Evolutionary conservation across 2,888 invertebrate species (phyloP).

Genomic region (Schizotus pectinicornis): DNA sequence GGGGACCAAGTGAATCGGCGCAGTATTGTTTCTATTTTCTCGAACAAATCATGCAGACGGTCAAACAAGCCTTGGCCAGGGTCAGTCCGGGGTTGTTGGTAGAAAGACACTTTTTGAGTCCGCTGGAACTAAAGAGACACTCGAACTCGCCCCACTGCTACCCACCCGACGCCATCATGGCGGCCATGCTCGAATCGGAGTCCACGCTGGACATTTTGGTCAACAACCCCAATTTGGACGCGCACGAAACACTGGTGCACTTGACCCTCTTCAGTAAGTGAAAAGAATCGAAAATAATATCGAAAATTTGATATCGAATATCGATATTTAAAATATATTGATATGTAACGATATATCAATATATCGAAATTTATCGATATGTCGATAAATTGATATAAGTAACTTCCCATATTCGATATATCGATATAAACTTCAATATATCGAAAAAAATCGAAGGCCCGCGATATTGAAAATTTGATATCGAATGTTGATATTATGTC

Average conservation of each 20-base stretch:
- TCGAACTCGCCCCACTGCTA: conserved; percentile 54
- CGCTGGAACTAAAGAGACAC: conserved; percentile 62
- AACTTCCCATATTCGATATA: no score
- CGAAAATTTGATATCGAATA: no score
- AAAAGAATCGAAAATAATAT: no score
- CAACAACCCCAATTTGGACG: conserved; percentile 59
- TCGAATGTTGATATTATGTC: no score
- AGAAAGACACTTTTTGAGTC: conserved; percentile 70
- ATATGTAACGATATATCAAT: no score
- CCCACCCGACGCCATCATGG: conserved; percentile 54
- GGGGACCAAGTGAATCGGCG: conserved; percentile 66
- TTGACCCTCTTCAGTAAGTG: conserved; percentile 64
- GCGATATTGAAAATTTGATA: no score
- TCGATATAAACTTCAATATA: no score
- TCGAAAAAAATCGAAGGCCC: no score
- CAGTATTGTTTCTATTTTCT: conserved; percentile 71
- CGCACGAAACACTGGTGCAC: conserved; percentile 64
- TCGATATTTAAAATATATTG: no score
- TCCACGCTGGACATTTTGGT: conserved; percentile 57
- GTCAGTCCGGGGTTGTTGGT: conserved; percentile 72
- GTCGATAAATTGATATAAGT: no score
- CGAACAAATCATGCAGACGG: conserved; percentile 68
- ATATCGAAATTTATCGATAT: no score
- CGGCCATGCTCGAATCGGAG: conserved; percentile 56
- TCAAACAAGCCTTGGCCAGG: conserved; percentile 67